Evolutionary conservation across 2,797 vertebrate genomes (phyloP).

Genomic region (Hylomyscus alleni): DNA sequence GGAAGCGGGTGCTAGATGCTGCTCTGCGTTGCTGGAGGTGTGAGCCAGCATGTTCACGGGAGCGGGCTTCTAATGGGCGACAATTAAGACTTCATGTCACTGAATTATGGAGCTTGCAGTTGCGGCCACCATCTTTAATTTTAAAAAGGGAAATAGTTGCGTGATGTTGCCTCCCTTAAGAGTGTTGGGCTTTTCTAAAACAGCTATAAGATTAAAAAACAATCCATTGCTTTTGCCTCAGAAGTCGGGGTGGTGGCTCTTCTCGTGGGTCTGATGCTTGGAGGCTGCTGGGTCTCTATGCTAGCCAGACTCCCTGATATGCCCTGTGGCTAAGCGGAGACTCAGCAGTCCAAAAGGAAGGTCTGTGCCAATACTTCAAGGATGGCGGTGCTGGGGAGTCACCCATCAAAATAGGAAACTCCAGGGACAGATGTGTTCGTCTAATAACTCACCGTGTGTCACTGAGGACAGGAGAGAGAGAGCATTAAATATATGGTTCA

Average conservation of each 20-base stretch:
- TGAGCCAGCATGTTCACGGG: fast-evolving
- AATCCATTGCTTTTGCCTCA: neutral
- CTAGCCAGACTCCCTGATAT: no score
- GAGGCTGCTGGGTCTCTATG: neutral
- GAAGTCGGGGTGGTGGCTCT: neutral
- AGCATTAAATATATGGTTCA: neutral
- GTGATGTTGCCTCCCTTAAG: neutral
- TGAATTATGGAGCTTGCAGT: neutral
- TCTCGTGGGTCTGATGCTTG: fast-evolving
- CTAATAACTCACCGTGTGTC: neutral
- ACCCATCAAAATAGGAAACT: neutral
- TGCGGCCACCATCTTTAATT: neutral
- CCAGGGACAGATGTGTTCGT: fast-evolving
- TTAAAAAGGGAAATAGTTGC: neutral
- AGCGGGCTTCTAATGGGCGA: neutral
- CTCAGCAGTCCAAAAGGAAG: fast-evolving
- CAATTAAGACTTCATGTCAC: neutral
- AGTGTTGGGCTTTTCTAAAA: neutral
- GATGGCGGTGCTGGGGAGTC: neutral
- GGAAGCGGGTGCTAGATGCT: neutral
- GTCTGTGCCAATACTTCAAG: fast-evolving
- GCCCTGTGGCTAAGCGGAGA: neutral
- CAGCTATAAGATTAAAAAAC: neutral
- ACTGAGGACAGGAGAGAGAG: neutral
- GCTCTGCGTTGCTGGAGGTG: neutral